Base-by-base conservation (phyloP, 35 echinoderm and acorn worm genomes). In the Apostichopus japonicus region DNA sequence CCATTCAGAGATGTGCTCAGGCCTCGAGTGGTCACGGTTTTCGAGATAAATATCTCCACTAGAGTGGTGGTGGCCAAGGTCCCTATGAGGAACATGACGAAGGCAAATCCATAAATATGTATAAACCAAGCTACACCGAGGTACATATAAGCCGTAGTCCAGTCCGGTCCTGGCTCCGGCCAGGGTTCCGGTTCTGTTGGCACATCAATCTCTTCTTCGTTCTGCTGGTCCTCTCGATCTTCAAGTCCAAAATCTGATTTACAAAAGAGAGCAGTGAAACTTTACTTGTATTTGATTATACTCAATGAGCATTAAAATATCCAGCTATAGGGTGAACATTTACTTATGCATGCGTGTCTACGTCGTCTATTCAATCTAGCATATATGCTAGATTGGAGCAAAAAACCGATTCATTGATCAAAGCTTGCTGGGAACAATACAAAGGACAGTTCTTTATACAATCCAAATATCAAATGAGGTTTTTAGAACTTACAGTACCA, bases 161-260 rank as follows among this genome's bases (percentile, higher is more conserved):
- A 98, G 78, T 98, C 83, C 7, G 96, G 96, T 54, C 96, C 96
- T 23, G 96, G 96, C 90, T 98, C 96, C 4, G 96, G 96, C 96
- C 96, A 98, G 0, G 83, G 87, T 73, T 96, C 94, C 0, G 96
- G 92, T 83, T 83, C 79, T 44, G 79, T 83, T 67, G 63, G 63
- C 6, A 67, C 11, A 9, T 67, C 63, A 67, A 10, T 11, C 33
- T 44, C 33, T 67, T 67, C 63, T 15, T 0, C 9, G 11, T 11
- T 19, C 11, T 67, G 17, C 17, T 67, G 63, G 19, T 17, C 63
- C 63, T 67, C 63, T 9, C 4, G 19, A 67, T 67, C 63, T 67
- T 67, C 19, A 15, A 19, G 63, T 67, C 63, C 63, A 19, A 67
- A 17, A 67, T 67, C 63, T 67, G 63, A 67, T 67, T 10, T 44